These are phyloP conservation scores for Zygogramma bicolorata DNA, from an alignment of 2,888 invertebrate genomes.

Conservation along the genomic window DNA sequence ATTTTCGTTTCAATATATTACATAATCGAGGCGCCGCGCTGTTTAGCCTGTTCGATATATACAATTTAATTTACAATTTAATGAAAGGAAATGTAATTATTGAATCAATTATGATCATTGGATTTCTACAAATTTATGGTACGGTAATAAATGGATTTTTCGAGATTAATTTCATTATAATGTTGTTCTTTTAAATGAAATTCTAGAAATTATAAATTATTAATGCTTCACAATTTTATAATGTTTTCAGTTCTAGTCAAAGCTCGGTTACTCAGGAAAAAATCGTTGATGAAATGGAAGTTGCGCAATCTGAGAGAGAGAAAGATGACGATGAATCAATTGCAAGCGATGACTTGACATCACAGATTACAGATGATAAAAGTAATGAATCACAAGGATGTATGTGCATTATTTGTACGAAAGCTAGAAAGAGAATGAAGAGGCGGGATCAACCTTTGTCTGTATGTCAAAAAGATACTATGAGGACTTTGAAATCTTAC, in stretches of 20 bases:
- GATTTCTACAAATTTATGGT: neutral
- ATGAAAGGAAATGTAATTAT: neutral
- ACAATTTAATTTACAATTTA: neutral
- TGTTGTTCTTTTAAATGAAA: neutral
- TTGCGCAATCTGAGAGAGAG: neutral
- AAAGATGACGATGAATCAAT: neutral
- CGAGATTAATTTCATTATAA: neutral
- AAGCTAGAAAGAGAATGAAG: constrained; percentile 9
- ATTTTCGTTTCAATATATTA: neutral
- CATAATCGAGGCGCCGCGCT: neutral
- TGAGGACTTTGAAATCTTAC: neutral
- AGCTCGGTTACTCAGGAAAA: neutral
- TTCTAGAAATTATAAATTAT: neutral
- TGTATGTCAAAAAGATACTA: constrained; percentile 3
- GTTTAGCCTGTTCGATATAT: neutral
- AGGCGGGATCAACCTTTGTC: neutral
- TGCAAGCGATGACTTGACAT: neutral
- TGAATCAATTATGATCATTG: neutral
- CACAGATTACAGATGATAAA: neutral
- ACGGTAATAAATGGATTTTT: neutral
- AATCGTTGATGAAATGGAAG: neutral
- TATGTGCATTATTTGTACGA: constrained; percentile 13
- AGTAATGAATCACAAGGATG: neutral
- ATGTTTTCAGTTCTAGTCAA: neutral
- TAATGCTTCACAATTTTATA: neutral